Base-by-base conservation (phyloP, 1,140 invertebrate genomes). In the Bombus balteatus region DNA sequence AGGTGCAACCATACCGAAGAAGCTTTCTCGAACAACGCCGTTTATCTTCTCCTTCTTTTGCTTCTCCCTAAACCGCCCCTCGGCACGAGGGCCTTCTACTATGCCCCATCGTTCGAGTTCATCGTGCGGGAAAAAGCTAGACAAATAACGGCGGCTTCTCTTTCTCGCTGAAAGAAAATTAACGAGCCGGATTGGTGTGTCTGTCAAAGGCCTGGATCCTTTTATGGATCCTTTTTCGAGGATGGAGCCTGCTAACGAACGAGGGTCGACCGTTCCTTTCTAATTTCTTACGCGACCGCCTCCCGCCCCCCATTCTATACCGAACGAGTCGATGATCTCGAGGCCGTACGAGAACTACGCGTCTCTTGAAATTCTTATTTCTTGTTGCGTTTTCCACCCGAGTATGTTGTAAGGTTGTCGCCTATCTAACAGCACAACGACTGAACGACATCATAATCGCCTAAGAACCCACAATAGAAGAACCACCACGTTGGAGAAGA, bases 141-240 rank as follows among this genome's bases (percentile, higher is more conserved):
- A 84, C 75, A 84, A 84, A 79, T 78, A 84, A 84, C 53, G 65
- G n/a, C 65, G 43, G n/a, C 47, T 34, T 78, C 87, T 85, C 53
- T 75, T 57, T 70, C 80, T 72, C 62, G 78, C 77, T 82, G 87
- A 89, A 89, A 86, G 83, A 74, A 88, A 89, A 88, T 88, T 89
- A 89, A 89, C 87, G 87, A 89, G 83, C 78, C 81, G 78, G 78
- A 86, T 86, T 88, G 87, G 88, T 78, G 86, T 78, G 81, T 89
- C 88, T 81, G 88, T 88, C 68, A 88, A 83, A 86, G 70, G 12
- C 66, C 79, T 82, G 79, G 72, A 66, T 86, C 83, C 72, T 84
- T 79, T 84, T 62, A 80, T 22, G 66, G 39, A 28, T 43, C 39
- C n/a, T 53, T 34, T 32, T 32, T 37, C 57, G 39, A 34, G 28